Conservation (phyloP, 2,113 vertebrate species). For the Hypocryptadius cinnamomeus region DNA sequence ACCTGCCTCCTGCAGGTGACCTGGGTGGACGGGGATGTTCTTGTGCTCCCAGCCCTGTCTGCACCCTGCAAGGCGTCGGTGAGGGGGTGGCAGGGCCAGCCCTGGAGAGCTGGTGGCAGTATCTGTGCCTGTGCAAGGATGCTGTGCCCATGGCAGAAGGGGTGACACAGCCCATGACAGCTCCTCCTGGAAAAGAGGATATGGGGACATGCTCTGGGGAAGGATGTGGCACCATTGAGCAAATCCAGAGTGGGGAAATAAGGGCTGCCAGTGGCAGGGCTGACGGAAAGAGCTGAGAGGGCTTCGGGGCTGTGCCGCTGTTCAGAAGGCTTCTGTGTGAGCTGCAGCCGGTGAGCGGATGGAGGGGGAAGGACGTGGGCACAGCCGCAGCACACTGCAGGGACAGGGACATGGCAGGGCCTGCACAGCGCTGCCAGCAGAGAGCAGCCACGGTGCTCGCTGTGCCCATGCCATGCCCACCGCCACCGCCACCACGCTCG, state of each 20-base stretch:
- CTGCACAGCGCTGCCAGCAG: neutral
- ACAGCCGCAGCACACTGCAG: neutral
- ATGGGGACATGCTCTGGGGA: neutral
- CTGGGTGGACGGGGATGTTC: rapidly evolving
- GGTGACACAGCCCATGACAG: rapidly evolving
- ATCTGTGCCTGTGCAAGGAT: rapidly evolving
- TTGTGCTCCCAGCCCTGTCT: neutral
- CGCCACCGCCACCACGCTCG: rapidly evolving
- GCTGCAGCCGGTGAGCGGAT: rapidly evolving
- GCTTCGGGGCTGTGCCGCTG: rapidly evolving
- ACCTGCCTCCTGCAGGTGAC: neutral
- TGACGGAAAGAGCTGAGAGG: rapidly evolving
- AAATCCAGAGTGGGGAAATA: neutral
- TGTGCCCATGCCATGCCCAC: neutral
- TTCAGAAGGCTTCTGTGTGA: rapidly evolving
- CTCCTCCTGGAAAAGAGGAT: neutral
- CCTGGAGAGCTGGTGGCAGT: rapidly evolving
- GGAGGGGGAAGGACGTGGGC: neutral
- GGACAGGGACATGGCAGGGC: rapidly evolving
- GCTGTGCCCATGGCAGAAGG: neutral
- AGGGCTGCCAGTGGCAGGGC: neutral
- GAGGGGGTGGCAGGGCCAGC: neutral
- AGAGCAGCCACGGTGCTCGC: neutral
- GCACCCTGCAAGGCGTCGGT: rapidly evolving
- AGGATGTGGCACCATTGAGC: neutral